Base-by-base conservation (phyloP, 1,140 invertebrate species). In the Globodera ellingtonae region DNA sequence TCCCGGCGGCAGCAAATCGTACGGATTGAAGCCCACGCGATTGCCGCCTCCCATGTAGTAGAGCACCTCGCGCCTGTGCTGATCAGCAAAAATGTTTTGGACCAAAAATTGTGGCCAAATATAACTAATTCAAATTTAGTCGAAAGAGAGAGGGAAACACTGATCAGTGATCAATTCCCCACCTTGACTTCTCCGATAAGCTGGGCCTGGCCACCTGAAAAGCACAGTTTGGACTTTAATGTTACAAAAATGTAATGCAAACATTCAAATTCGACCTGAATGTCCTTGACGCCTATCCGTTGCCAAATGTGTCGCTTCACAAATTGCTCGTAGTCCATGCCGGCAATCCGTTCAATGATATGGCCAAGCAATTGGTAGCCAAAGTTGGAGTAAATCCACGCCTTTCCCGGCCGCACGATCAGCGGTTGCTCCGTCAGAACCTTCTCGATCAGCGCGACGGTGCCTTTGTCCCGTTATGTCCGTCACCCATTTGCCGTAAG, bases 361-460 rank as follows among this genome's bases (percentile, higher is more conserved):
- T 86, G 84, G 10, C 87, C 87, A 13, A 89, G 83, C n/a, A 89
- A 47, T 77, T 87, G 87, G 77, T 89, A 89, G 13, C 87, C 87
- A 56, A 89, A 89, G 76, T 89, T 89, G 10, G 87, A 89, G 71
- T 89, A 89, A 52, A 89, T 88, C 87, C 87, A 89, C 44, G 79
- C 85, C 15, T 80, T 72, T 35, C 88, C 88, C 10, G 87, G 87
- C 62, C 79, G 80, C 24, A 75, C 79, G 13, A 81, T 79, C 21
- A 88, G 75, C n/a, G 87, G 87, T 6, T 85, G 79, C 72, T 84
- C 79, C 46, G 81, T 82, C 13, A 88, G 62, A 7, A 87, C 86
- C 21, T 86, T 72, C 69, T 79, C 80, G 47, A 89, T 89, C 46
- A 89, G 69, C 59, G 86, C 75, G n/a, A 75, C 74, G 10, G 86